Evolutionary conservation across 2,888 invertebrate genomes (phyloP).

Genomic region (Pandemis cinnamomeana): DNA sequence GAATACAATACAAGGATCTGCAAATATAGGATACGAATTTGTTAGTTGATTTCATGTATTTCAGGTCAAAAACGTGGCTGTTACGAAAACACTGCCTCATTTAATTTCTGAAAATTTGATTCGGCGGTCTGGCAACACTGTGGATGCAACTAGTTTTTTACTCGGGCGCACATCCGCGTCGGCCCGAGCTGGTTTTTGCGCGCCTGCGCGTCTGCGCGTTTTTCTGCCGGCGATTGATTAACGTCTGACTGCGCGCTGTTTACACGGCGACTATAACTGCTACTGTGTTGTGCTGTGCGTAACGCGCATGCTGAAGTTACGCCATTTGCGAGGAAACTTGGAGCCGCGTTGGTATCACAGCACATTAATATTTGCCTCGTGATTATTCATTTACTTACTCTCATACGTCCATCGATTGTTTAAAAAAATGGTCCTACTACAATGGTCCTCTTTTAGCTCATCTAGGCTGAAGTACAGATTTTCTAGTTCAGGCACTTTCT

Average conservation of each 20-base stretch:
- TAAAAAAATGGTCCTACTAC: too few species aligned
- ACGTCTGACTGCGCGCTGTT: constrained; percentile 64
- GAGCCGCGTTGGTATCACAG: too few species aligned
- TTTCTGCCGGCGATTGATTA: constrained; percentile 73
- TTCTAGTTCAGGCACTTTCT: too few species aligned
- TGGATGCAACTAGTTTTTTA: constrained; percentile 71
- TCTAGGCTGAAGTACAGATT: too few species aligned
- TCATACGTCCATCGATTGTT: too few species aligned
- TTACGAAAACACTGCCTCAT: neutral
- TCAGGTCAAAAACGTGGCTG: neutral
- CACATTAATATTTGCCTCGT: too few species aligned
- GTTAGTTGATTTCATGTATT: too few species aligned
- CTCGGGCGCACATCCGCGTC: constrained; percentile 69
- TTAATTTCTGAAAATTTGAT: neutral
- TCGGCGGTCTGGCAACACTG: constrained; percentile 34
- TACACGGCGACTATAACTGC: constrained; percentile 49
- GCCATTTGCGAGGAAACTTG: neutral
- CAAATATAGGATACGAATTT: too few species aligned
- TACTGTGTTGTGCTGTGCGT: constrained; percentile 35
- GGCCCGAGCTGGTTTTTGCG: constrained; percentile 70
- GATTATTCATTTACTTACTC: too few species aligned
- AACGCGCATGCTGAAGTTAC: constrained; percentile 16
- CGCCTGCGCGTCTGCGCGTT: constrained; percentile 62
- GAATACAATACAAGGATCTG: too few species aligned
- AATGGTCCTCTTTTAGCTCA: too few species aligned